A percentile compares a stretch with the other conserved stretches of the same genome.
These are phyloP conservation scores for Athrips mouffetella DNA, from an alignment of 2,888 invertebrate species.

Conservation along the genomic window DNA sequence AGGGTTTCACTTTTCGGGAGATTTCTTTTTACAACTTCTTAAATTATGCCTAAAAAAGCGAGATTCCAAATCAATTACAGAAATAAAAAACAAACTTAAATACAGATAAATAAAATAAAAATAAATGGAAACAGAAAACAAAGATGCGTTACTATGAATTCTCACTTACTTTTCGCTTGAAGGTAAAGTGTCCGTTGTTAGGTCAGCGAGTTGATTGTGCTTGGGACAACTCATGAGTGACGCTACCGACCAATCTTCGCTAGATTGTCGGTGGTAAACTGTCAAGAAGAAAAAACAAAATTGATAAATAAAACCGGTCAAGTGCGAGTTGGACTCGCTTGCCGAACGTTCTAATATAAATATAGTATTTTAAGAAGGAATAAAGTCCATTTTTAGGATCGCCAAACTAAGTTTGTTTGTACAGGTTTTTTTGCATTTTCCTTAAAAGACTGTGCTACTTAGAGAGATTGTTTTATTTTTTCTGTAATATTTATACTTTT, in stretches of 20 bases:
- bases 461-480: too few species aligned
- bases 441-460: too few species aligned
- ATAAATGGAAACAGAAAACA: constrained; percentile 11
- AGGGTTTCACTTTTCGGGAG: too few species aligned
- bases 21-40: too few species aligned
- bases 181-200: constrained; percentile 59
- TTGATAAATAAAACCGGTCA: constrained; percentile 1
- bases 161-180: constrained; percentile 71
- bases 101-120: constrained; percentile 25
- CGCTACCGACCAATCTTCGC: constrained; percentile 84
- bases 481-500: too few species aligned
- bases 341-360: too few species aligned
- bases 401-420: too few species aligned
- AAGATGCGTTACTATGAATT: not conserved
- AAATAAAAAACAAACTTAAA: constrained; percentile 20
- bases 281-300: too few species aligned
- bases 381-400: not conserved
- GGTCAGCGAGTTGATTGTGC: constrained; percentile 62
- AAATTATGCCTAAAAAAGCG: too few species aligned
- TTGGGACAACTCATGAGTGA: constrained; percentile 86
- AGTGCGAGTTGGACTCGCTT: too few species aligned
- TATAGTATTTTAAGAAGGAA: not conserved
- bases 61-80: too few species aligned
- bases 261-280: constrained; percentile 61
- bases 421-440: too few species aligned